A percentile compares a stretch with the other conserved stretches of the same genome.
Evolutionary conservation across 2,113 vertebrate genomes (phyloP).

Genomic region (Chascanopsetta lugubris): DNA sequence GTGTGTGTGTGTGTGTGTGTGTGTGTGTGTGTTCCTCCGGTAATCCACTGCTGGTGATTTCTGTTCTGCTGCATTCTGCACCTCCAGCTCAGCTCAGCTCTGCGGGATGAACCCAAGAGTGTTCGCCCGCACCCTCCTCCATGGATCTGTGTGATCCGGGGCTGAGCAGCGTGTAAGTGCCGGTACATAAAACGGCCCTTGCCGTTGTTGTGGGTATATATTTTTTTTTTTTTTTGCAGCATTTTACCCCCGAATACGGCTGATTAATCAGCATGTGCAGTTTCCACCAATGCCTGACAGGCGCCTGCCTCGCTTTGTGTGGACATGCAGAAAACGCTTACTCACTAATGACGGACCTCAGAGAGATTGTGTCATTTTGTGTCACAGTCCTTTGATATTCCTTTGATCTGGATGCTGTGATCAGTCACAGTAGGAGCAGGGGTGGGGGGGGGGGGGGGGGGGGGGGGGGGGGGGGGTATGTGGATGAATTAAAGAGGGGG

Average conservation of each 20-base stretch:
- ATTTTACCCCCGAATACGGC: neutral
- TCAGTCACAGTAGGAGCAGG: too few relatives aligned
- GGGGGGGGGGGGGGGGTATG: too few relatives aligned
- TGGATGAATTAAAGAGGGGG: too few relatives aligned
- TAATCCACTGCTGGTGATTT: neutral
- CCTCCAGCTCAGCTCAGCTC: conserved; percentile 1
- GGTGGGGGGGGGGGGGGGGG: too few relatives aligned
- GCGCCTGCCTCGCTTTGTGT: neutral
- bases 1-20: neutral
- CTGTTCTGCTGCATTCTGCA: conserved; percentile 12
- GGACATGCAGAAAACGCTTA: too few relatives aligned
- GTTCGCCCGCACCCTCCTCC: neutral
- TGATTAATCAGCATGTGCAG: neutral
- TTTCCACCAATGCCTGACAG: neutral
- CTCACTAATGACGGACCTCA: too few relatives aligned
- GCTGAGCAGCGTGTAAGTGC: conserved; percentile 11
- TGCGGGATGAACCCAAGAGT: neutral
- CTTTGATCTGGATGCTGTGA: too few relatives aligned
- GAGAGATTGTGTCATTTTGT: too few relatives aligned
- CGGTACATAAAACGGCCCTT: too few relatives aligned
- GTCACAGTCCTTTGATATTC: too few relatives aligned
- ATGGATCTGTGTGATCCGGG: conserved; percentile 26
- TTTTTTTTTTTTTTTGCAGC: too few relatives aligned
- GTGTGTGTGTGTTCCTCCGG: neutral
- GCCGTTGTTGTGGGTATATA: too few relatives aligned